These are phyloP conservation scores for Orchestes rusci DNA, from an alignment of 2,888 invertebrate genomes.

Conservation along the genomic window DNA sequence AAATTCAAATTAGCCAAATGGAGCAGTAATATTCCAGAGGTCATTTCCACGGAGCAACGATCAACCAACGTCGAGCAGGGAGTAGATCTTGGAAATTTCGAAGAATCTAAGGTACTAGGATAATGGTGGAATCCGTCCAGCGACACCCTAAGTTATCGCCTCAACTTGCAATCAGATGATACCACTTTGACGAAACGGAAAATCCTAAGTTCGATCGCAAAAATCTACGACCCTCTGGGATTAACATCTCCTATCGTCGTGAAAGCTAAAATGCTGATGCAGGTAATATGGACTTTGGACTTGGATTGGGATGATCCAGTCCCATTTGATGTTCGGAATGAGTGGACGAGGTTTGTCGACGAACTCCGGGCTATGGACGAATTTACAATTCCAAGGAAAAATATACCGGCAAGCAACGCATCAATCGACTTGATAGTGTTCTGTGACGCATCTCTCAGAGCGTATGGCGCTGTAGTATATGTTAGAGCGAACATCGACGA, in stretches of 20 bases:
- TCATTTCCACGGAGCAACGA: background rate
- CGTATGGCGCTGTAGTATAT: slow-evolving; percentile 1
- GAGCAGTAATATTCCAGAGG: background rate
- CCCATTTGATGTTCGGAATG: background rate
- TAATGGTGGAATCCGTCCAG: background rate
- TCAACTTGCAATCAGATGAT: background rate
- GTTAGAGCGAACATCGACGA: background rate
- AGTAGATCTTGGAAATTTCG: background rate
- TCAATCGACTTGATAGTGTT: background rate
- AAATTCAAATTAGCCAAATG: background rate
- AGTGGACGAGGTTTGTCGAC: background rate
- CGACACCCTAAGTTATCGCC: background rate
- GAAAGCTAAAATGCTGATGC: slow-evolving; percentile 1
- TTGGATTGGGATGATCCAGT: background rate
- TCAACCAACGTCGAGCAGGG: background rate
- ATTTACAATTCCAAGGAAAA: background rate
- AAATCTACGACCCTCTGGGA: slow-evolving; percentile 1
- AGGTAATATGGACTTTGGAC: background rate
- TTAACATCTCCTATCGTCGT: background rate
- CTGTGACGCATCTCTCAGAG: background rate
- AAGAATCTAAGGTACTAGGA: background rate
- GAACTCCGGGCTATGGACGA: background rate
- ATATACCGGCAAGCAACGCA: background rate
- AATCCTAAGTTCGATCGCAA: background rate
- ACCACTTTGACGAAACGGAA: background rate